Percentiles rank a stretch among this genome's conserved stretches.
These are phyloP conservation scores for Heterodera filipjevi DNA, from an alignment of 2,888 invertebrate genomes.

Conservation along the genomic window DNA sequence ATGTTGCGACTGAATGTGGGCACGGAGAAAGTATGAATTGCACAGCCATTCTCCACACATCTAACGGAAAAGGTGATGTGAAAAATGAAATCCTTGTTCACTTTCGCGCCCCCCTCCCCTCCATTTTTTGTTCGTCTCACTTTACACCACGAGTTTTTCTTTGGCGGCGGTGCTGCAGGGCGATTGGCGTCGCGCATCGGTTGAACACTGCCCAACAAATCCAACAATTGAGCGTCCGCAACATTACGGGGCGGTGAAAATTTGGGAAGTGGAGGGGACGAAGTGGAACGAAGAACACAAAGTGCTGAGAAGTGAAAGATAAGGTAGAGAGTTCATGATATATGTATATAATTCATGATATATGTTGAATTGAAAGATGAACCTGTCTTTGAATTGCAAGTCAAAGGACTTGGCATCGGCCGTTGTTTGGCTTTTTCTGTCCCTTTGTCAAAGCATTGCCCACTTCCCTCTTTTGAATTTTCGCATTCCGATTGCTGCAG, in stretches of 20 bases:
- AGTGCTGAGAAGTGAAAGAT: neutral
- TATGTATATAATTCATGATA: too few relatives aligned
- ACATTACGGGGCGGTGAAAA: neutral
- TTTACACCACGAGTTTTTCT: neutral
- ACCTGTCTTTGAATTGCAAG: neutral
- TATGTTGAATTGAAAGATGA: too few relatives aligned
- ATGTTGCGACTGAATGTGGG: slow-evolving; percentile 3
- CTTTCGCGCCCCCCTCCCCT: neutral
- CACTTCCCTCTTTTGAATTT: neutral
- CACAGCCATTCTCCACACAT: slow-evolving; percentile 8
- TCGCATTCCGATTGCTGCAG: neutral
- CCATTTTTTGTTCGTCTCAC: neutral
- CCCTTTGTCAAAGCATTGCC: neutral
- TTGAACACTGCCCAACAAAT: neutral
- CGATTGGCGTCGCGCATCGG: slow-evolving; percentile 2
- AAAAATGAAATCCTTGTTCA: neutral
- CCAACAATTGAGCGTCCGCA: slow-evolving; percentile 12
- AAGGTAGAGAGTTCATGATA: neutral
- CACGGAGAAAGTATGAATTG: neutral
- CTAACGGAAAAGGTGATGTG: neutral
- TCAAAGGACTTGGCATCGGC: neutral
- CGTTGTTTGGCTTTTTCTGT: neutral
- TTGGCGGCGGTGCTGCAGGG: slow-evolving; percentile 2
- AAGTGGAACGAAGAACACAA: neutral
- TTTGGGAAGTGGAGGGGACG: neutral